phyloP scores from a whole-genome alignment of 2,797 vertebrate species.

The Pempheris klunzingeri region DNA sequence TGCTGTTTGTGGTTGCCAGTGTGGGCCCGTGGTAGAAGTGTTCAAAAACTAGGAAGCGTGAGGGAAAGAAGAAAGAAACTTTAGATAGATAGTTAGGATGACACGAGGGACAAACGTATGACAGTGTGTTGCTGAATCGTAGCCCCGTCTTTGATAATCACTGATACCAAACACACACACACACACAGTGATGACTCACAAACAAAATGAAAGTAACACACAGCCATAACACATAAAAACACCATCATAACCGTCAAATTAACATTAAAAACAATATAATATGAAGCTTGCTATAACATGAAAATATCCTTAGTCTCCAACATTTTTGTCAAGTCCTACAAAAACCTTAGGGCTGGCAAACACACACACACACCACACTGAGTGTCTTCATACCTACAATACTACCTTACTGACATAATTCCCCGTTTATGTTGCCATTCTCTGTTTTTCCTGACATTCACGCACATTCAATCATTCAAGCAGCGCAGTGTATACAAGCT shows the following conservation, averaged over 20 bases:
- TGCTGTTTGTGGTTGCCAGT: conserved; percentile 74
- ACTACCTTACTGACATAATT: not conserved
- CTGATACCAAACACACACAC: not conserved
- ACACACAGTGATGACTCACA: too few species aligned
- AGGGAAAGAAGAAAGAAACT: conserved; percentile 19
- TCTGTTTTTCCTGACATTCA: not conserved
- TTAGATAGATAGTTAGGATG: not conserved
- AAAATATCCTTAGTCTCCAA: too few species aligned
- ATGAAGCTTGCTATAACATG: too few species aligned
- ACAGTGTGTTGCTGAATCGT: too few species aligned
- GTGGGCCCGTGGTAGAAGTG: conserved; percentile 85
- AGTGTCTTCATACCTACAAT: not conserved
- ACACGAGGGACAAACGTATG: not conserved
- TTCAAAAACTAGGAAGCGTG: conserved; percentile 87
- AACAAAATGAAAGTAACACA: too few species aligned
- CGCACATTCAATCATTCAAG: not conserved
- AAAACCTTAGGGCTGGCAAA: not conserved
- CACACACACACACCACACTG: not conserved
- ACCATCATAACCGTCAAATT: too few species aligned
- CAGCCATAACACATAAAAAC: too few species aligned
- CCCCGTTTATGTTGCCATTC: not conserved
- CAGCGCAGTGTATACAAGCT: not conserved
- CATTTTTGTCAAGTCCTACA: not conserved
- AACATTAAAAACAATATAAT: too few species aligned
- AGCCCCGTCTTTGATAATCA: too few species aligned